Base-by-base conservation (phyloP, 2,797 vertebrate species). In the Chloroceryle amazona region DNA sequence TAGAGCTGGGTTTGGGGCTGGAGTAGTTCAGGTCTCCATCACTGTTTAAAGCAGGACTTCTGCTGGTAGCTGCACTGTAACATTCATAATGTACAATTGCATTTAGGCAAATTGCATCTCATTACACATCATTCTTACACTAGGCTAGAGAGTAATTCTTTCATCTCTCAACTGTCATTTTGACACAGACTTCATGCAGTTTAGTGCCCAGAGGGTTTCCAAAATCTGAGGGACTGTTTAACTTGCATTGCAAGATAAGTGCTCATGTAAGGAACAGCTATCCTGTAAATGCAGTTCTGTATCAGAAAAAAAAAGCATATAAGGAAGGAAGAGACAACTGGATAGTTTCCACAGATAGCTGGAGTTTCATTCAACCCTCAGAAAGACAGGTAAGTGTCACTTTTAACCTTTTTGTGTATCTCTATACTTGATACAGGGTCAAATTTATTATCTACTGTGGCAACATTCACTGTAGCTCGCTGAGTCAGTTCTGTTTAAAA, bases 61-160 rank as follows among this genome's bases (percentile, higher is more conserved):
- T 39, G 33, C 52, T 19, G 20, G 16, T 15, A 61, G 33, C 44
- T 58, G 68, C 23, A 22, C 33, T 0, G 0, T 39, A 41, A 57
- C 0, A 0, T 46, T 78, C 29, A n/a, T 61, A 23, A 83, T 2
- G 29, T 66, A 52, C 54, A 68, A 51, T 0, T 67, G 28, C 63
- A 46, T 81, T 88, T 78, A 86, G 49, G 54, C 22, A 94, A 93
- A 96, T 65, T 83, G 23, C 26, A 75, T 39, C 41, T 92, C 44
- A 71, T 95, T 93, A 89, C 31, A 63, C 16, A 25, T 26, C 52
- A 54, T 87, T 89, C 39, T 52, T 46, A 23, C 47, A 2, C 54
- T 65, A 0, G 0, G 47, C 61, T 52, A 57, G 35, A 86, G 33
- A 93, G 71, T 68, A 81, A 29, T 31, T 22, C 63, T 89, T 94